Evolutionary conservation across 2,797 vertebrate species (phyloP), one percentile per base, ranked within the genome.

Genomic region (Decapterus maruadsi): DNA sequence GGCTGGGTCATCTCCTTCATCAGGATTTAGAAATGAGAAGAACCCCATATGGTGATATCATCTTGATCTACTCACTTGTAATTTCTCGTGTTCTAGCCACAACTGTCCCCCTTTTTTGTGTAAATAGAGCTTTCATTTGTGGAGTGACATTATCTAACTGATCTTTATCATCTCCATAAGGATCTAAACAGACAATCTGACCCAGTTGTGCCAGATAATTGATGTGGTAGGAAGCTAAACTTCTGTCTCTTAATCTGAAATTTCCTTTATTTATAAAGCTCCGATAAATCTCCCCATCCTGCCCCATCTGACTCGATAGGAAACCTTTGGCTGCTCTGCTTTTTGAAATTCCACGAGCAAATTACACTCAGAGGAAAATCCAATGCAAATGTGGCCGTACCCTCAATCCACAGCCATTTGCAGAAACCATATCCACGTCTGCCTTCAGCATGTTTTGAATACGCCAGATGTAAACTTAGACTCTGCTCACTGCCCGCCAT

Each of bases 401-500:
- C 75, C 80, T 75, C 53, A 46, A 3, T 77, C 74, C 71, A 40
- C 70, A 81, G 61, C 53, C 61, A 1, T 62, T 22, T 29, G 16
- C 65, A 57, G 68, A 72, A 81, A 78, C 80, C 59, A 34, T 22
- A 54, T 69, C 80, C 73, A 34, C 66, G 78, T 81, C 80, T 83
- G 58, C 72, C 46, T n/a, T 64, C 72, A n/a, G 55, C 71, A 42
- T 77, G 77, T 81, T 86, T 63, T 70, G 53, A 84, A 68, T 43
- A 2, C 38, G 31, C 68, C 83, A 82, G 78, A 86, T 84, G 81
- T 82, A 83, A 77, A 72, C 50, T 74, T 7, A 63, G 66, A 68
- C 77, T 69, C 59, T n/a, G 1, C 54, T 69, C 36, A 6, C 78
- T 68, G 74, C 65, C 66, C 51, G 4, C 69, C 82, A 83, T 87